phyloP scores from a whole-genome alignment of 2,888 invertebrate species.

The Oxytorus armatus region DNA sequence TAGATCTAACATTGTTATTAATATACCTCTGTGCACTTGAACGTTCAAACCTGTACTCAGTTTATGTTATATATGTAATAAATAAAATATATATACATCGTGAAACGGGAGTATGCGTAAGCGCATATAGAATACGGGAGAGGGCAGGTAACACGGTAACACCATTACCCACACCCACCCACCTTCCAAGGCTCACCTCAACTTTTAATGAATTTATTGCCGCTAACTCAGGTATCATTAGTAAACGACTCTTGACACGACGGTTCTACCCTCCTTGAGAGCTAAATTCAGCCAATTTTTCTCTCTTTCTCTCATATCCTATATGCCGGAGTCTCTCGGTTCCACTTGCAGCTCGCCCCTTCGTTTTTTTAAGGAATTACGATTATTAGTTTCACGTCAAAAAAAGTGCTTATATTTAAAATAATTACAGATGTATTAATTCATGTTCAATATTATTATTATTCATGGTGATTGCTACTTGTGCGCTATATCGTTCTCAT shows the following conservation, averaged over 20 bases:
- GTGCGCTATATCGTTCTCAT: no score
- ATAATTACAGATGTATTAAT: no score
- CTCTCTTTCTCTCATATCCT: conserved; percentile 1
- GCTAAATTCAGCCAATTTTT: conserved; percentile 54
- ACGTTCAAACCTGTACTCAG: conserved; percentile 1
- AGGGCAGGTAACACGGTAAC: conserved; percentile 71
- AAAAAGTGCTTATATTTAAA: no score
- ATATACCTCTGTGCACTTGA: neutral
- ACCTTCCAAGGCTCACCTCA: conserved; percentile 46
- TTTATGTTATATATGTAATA: neutral
- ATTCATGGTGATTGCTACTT: no score
- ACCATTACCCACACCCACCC: conserved; percentile 73
- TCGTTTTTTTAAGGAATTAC: no score
- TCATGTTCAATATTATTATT: no score
- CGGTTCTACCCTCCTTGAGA: conserved; percentile 67
- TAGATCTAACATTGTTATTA: neutral
- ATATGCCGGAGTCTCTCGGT: no score
- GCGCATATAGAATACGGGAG: conserved; percentile 42
- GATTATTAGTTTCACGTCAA: no score
- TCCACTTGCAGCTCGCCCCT: neutral
- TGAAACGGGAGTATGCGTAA: conserved; percentile 23
- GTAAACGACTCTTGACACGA: conserved; percentile 76
- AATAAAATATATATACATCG: neutral
- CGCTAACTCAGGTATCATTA: conserved; percentile 77
- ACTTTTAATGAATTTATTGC: conserved; percentile 75